These are phyloP conservation scores for Pseudomyrmex cubaensis DNA, from an alignment of 1,140 invertebrate genomes.

Conservation along the genomic window DNA sequence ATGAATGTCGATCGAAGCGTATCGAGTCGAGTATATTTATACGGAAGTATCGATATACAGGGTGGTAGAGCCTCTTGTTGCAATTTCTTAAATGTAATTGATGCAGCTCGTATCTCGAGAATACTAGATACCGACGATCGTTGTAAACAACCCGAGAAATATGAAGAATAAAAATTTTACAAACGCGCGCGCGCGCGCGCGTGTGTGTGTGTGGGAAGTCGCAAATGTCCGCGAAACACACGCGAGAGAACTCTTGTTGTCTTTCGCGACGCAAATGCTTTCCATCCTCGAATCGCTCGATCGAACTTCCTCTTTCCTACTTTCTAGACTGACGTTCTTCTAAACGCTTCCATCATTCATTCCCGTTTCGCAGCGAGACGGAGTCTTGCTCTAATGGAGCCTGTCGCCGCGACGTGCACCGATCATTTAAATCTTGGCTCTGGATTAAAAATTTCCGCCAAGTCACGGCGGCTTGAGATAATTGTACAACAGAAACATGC, in stretches of 20 bases:
- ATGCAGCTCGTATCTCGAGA: background rate
- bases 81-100: slow-evolving; percentile 12
- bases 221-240: no score
- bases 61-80: background rate
- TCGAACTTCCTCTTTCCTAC: slow-evolving; percentile 60
- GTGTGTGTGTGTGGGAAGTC: slow-evolving; percentile 7
- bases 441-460: slow-evolving; percentile 66
- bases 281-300: slow-evolving; percentile 56
- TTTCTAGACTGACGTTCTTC: slow-evolving; percentile 54
- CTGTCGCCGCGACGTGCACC: slow-evolving; percentile 59
- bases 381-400: slow-evolving; percentile 67
- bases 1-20: slow-evolving; percentile 6
- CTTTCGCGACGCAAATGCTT: slow-evolving; percentile 53
- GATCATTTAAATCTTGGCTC: slow-evolving; percentile 67
- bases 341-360: slow-evolving; percentile 59
- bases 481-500: slow-evolving; percentile 59
- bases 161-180: background rate
- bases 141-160: background rate
- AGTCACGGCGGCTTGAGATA: slow-evolving; percentile 54
- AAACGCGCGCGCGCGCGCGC: slow-evolving; percentile 7
- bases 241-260: slow-evolving; percentile 26
- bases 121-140: background rate
- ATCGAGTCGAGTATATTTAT: slow-evolving; percentile 24
- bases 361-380: slow-evolving; percentile 60
- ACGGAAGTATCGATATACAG: background rate